These are phyloP conservation scores for Sipunculus nudus DNA, from an alignment of 2,888 invertebrate species.

Conservation along the genomic window DNA sequence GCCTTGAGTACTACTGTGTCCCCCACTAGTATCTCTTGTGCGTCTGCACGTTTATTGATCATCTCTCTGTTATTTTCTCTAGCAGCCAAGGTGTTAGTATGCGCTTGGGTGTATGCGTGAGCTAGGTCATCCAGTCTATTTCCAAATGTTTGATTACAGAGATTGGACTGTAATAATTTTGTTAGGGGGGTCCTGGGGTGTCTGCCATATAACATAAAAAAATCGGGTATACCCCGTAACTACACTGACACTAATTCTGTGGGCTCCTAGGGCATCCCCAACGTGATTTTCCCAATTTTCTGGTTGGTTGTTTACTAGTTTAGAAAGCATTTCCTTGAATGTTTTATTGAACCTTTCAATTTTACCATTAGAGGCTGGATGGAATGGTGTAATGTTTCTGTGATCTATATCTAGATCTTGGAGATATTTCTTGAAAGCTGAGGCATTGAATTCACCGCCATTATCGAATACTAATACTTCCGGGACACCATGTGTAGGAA, in stretches of 20 bases:
- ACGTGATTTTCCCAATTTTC: constrained; percentile 11
- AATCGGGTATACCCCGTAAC: constrained; percentile 13
- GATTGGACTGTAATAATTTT: neutral
- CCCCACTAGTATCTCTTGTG: neutral
- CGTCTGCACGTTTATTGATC: neutral
- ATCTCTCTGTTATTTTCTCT: neutral
- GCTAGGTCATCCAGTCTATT: constrained; percentile 18
- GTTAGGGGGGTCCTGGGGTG: constrained; percentile 6
- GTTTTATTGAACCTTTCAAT: constrained; percentile 13
- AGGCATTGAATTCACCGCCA: constrained; percentile 3
- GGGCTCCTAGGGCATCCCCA: constrained; percentile 6
- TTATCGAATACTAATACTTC: constrained; percentile 5
- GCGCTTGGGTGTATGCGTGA: constrained; percentile 3
- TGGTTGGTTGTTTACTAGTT: constrained; percentile 9
- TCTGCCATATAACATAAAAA: constrained; percentile 13
- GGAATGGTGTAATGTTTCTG: constrained; percentile 1
- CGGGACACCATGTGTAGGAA: constrained; percentile 4
- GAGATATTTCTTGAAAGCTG: neutral
- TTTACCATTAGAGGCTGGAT: constrained; percentile 10
- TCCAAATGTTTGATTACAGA: too few relatives aligned
- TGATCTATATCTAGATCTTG: constrained; percentile 7
- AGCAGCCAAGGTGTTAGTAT: neutral
- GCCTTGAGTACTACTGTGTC: constrained; percentile 1
- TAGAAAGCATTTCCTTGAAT: constrained; percentile 10
- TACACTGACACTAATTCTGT: neutral